Evolutionary conservation across 2,888 invertebrate species (phyloP), one percentile per base, ranked within the genome.

Genomic region (Chaetoderma sp.): DNA sequence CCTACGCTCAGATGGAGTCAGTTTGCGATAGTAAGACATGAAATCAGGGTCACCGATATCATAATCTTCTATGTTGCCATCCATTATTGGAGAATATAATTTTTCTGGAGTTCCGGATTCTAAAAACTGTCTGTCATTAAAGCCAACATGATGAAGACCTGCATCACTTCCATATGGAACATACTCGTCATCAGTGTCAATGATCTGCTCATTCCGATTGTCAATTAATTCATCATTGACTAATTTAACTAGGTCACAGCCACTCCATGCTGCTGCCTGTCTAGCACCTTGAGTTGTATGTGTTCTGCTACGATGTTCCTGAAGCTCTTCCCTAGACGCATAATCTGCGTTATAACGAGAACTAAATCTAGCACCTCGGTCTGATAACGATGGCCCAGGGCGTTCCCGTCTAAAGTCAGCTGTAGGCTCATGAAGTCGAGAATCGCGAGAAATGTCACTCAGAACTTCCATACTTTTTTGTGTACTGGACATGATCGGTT

Each of bases 401-500:
- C 28, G 52, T 52, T 28, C 30, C 6, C 16, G 23, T 18, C 13
- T 32, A 4, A 16, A 13, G 32, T 52, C 52, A 30, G 4, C 28
- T 18, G 18, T 30, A 32, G 52, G 32, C n/a, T n/a, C n/a, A n/a
- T n/a, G n/a, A n/a, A n/a, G n/a, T 30, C 28, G 30, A 2, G 72
- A 68, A 23, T 71, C 63, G 8, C 63, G 63, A 8, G 72, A 71
- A 27, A 76, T 55, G 36, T 66, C 68, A 18, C 72, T 74, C 25
- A 63, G 65, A 36, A 81, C 74, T 21, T 79, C 78, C 8, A 74
- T 65, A 63, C 79, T 79, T 65, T 79, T 81, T 47, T 81, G 81
- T n/a, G 81, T 81, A 50, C 80, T 80, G 3, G 80, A 80, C 70
- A 80, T 79, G 18, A 80, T 61, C 1, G 81, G 81, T 13, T 77